Percentiles rank a stretch among this genome's conserved stretches.
phyloP scores from a whole-genome alignment of 92 coral and sea anemone genomes.

The Palythoa grandiflora region DNA sequence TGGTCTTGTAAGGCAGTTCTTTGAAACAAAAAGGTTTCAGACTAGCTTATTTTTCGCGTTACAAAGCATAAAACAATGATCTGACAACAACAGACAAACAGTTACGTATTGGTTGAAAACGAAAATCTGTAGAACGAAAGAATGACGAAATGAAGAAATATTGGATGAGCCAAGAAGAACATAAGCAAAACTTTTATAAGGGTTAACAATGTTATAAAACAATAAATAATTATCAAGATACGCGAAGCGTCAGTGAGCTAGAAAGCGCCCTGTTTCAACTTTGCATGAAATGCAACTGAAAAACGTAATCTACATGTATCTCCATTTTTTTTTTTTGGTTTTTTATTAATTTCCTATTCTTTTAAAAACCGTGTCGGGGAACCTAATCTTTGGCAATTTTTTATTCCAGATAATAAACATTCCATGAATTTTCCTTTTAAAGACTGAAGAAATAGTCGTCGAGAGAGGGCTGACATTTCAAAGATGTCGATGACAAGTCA shows the following conservation, averaged over 20 bases:
- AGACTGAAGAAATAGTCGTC: slow-evolving; percentile 5
- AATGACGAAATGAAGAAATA: neutral
- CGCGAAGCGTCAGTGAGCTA: neutral
- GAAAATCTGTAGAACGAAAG: neutral
- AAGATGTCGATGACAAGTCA: slow-evolving; percentile 41
- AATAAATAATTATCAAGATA: neutral
- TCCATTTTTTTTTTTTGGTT: neutral
- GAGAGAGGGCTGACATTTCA: slow-evolving; percentile 28
- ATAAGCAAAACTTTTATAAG: neutral
- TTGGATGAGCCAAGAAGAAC: neutral
- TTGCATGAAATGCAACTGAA: neutral
- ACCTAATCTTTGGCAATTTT: neutral
- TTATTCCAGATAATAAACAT: neutral
- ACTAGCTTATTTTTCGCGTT: neutral
- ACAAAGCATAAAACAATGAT: neutral
- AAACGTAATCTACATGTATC: neutral
- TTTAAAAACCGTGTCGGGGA: neutral
- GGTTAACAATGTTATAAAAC: neutral
- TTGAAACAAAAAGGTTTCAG: neutral
- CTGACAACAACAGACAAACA: neutral
- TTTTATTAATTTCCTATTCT: slow-evolving; percentile 26
- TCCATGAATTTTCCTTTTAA: slow-evolving; percentile 7
- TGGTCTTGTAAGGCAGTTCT: too few species aligned
- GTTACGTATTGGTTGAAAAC: too few species aligned
- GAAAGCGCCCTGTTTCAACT: neutral